Evolutionary conservation across 2,888 invertebrate species (phyloP).

Genomic region (Tenthredo livida): DNA sequence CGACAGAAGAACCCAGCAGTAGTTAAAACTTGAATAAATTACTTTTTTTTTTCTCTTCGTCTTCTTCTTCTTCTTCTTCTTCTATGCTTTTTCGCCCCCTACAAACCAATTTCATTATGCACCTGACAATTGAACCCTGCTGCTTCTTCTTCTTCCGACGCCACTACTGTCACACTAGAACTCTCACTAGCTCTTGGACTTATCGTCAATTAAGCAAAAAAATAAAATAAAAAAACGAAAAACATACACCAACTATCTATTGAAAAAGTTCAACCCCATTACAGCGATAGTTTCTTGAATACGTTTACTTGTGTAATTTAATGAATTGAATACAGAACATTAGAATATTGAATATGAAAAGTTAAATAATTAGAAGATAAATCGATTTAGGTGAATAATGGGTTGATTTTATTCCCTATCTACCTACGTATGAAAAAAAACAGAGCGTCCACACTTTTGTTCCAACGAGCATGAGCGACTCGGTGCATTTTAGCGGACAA

Average conservation of each 20-base stretch:
- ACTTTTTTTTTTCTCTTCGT: slow-evolving; percentile 13
- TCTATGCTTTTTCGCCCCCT: neutral
- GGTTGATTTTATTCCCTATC: neutral
- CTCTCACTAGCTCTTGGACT: slow-evolving; percentile 5
- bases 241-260: neutral
- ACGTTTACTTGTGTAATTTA: neutral
- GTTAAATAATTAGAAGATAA: too few species aligned
- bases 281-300: neutral
- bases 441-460: slow-evolving; percentile 23
- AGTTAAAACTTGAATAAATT: slow-evolving; percentile 53
- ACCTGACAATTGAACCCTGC: neutral
- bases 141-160: neutral
- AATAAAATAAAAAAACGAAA: neutral
- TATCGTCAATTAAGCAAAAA: neutral
- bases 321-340: neutral
- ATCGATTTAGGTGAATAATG: too few species aligned
- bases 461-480: slow-evolving; percentile 42
- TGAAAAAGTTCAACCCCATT: neutral
- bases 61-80: neutral
- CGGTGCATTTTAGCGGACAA: slow-evolving; percentile 47
- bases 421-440: neutral
- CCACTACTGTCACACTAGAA: neutral
- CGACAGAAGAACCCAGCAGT: slow-evolving; percentile 32
- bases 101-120: slow-evolving; percentile 22
- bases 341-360: too few species aligned